phyloP scores from a whole-genome alignment of 1,140 invertebrate genomes.

The Drosophila orena region DNA sequence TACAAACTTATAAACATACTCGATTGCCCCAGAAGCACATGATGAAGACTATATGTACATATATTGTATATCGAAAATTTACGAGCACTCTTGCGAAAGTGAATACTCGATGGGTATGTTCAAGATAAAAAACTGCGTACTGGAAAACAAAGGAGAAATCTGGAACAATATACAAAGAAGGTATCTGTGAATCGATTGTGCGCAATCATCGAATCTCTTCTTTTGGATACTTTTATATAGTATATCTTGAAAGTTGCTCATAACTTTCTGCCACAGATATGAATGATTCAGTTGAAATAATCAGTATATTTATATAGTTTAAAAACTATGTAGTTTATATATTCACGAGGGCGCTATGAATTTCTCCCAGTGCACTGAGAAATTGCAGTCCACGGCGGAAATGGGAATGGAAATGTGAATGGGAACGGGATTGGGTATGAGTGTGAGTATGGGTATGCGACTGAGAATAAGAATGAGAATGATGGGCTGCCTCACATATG shows the following conservation, averaged over 20 bases:
- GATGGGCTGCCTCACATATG: slow-evolving; percentile 14
- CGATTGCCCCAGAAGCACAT: slow-evolving; percentile 8
- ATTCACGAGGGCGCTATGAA: background rate
- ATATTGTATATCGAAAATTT: background rate
- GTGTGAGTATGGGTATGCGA: slow-evolving; percentile 15
- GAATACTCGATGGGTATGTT: background rate
- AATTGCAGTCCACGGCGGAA: slow-evolving; percentile 27
- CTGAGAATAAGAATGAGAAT: slow-evolving; percentile 23
- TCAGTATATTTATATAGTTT: too few species aligned
- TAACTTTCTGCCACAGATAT: too few species aligned
- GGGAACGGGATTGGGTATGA: slow-evolving; percentile 1
- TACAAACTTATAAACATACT: background rate
- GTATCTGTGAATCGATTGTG: too few species aligned
- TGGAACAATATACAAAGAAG: background rate
- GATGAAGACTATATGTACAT: background rate
- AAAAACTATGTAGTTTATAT: too few species aligned
- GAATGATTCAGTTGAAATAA: too few species aligned
- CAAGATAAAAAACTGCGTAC: background rate
- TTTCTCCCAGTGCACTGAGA: slow-evolving; percentile 9
- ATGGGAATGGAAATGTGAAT: slow-evolving; percentile 40
- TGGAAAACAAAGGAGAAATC: background rate
- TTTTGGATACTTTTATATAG: too few species aligned
- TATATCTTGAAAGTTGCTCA: too few species aligned
- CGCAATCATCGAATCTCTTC: too few species aligned
- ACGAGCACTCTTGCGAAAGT: background rate